Conservation (phyloP, 1,140 invertebrate species). For the Zaprionus africanus region DNA sequence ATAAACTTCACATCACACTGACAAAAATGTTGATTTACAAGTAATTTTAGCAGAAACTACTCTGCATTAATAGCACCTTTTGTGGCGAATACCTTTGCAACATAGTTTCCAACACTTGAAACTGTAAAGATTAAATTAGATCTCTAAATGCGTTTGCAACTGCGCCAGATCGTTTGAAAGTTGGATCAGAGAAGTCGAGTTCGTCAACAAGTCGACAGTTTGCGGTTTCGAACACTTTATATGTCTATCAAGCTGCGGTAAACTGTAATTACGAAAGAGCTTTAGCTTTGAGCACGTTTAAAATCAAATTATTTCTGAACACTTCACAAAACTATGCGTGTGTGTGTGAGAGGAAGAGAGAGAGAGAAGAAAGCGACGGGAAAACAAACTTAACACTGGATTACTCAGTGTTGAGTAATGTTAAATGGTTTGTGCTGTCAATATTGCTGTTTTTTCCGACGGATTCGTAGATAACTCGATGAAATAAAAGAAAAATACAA, state of each 20-base stretch:
- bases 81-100: conserved; percentile 4
- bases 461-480: too few species aligned
- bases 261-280: conserved; percentile 2
- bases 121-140: background rate
- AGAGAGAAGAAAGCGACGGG: background rate
- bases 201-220: background rate
- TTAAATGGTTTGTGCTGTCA: background rate
- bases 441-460: too few species aligned
- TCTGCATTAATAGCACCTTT: background rate
- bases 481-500: too few species aligned
- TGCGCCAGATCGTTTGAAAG: background rate
- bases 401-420: background rate
- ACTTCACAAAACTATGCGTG: background rate
- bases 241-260: background rate
- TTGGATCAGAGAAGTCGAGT: background rate
- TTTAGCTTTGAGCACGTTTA: background rate
- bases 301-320: background rate
- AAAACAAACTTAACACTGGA: background rate
- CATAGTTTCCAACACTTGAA: background rate
- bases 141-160: conserved; percentile 5
- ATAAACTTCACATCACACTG: background rate
- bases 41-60: too few species aligned
- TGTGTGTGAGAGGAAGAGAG: background rate
- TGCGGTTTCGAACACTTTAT: background rate
- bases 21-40: background rate